A percentile compares a stretch with the other conserved stretches of the same genome.
Conservation (phyloP, 2,113 vertebrate genomes). For the Podarcis cretensis region DNA sequence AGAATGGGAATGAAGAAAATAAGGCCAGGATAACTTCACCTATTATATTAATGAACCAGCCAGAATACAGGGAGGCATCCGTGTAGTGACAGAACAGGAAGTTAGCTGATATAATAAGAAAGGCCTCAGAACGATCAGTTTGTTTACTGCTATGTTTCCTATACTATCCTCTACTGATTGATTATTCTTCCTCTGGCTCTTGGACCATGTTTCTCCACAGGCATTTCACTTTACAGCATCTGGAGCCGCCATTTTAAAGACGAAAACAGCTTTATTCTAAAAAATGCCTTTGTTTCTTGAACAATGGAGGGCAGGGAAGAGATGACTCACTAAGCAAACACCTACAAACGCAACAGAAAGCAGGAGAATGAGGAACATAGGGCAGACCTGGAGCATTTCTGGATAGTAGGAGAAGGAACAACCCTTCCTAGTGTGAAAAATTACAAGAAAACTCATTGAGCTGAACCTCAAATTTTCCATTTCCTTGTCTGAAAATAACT, state of each 20-base stretch:
- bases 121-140: no score
- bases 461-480: slow-evolving; percentile 14
- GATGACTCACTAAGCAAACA: not conserved
- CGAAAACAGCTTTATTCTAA: not conserved
- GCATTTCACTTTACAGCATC: not conserved
- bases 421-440: not conserved
- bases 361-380: not conserved
- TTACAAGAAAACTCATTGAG: slow-evolving; percentile 2
- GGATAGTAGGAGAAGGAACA: not conserved
- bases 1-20: not conserved
- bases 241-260: not conserved
- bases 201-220: not conserved
- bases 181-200: not conserved
- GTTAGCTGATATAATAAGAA: not conserved
- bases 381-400: not conserved
- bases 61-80: not conserved
- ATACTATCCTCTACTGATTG: not conserved
- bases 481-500: slow-evolving; percentile 14
- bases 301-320: not conserved
- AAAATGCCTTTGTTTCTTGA: not conserved
- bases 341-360: not conserved
- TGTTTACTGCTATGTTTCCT: not conserved
- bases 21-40: not conserved
- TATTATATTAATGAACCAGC: not conserved
- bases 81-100: not conserved